phyloP scores from a whole-genome alignment of 2,113 vertebrate genomes.

The Acanthisitta chloris region DNA sequence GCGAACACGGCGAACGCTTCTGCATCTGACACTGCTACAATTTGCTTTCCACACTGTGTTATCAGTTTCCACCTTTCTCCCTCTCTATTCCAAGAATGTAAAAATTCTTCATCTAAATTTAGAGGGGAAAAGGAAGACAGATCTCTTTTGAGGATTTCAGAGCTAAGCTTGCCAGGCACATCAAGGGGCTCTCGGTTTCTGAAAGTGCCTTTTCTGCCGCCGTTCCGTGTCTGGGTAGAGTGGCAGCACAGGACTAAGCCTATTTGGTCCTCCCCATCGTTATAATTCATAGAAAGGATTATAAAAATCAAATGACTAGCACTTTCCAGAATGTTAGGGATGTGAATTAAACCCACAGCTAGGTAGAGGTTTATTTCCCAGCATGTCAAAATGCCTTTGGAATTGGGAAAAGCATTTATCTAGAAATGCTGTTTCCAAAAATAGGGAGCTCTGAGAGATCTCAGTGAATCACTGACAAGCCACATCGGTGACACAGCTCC shows the following conservation, averaged over 20 bases:
- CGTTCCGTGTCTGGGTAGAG: neutral
- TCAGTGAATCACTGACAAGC: neutral
- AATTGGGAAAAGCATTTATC: slow-evolving; percentile 38
- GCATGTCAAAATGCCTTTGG: slow-evolving; percentile 1
- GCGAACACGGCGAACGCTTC: neutral
- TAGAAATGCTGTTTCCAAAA: slow-evolving; percentile 34
- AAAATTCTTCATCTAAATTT: slow-evolving; percentile 56
- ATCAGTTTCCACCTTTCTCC: slow-evolving; percentile 19
- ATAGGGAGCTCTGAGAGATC: neutral
- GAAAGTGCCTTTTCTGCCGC: slow-evolving; percentile 28
- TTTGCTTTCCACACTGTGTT: neutral
- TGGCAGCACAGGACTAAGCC: slow-evolving; percentile 50
- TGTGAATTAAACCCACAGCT: slow-evolving; percentile 32
- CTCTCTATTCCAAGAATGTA: neutral
- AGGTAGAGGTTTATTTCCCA: slow-evolving; percentile 37
- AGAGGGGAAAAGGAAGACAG: slow-evolving; percentile 34
- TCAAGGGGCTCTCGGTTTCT: slow-evolving; percentile 26
- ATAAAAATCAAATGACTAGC: slow-evolving; percentile 42
- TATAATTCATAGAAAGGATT: slow-evolving; percentile 35
- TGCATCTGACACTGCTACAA: neutral
- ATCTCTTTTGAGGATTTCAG: slow-evolving; percentile 42
- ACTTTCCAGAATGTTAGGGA: slow-evolving; percentile 8
- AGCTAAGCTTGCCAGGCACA: slow-evolving; percentile 49
- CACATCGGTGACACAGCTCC: neutral
- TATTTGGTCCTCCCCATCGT: slow-evolving; percentile 46